These are phyloP conservation scores for Aporophyla lueneburgensis DNA, from an alignment of 2,888 invertebrate genomes.

Conservation along the genomic window DNA sequence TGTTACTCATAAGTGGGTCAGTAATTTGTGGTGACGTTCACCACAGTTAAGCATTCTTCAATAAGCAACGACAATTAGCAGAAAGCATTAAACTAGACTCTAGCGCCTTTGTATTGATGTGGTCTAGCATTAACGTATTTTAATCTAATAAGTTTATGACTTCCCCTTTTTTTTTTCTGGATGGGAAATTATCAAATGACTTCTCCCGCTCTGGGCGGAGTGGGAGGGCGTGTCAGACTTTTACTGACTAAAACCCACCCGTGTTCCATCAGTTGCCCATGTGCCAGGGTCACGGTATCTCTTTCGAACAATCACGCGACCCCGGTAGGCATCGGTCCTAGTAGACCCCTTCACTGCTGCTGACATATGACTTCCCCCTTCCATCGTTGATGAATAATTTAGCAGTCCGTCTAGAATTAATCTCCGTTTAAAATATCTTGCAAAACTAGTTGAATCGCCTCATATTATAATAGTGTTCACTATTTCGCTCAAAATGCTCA, in stretches of 20 bases:
- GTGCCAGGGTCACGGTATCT: too few species aligned
- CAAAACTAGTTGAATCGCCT: not conserved
- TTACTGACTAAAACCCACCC: too few species aligned
- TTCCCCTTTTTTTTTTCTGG: too few species aligned
- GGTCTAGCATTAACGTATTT: not conserved
- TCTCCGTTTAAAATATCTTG: not conserved
- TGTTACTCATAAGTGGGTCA: not conserved
- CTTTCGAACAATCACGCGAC: too few species aligned
- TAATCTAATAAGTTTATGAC: not conserved
- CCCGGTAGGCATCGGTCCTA: too few species aligned
- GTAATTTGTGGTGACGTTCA: not conserved
- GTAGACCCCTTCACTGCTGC: too few species aligned
- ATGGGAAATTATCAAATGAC: too few species aligned
- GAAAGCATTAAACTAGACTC: not conserved
- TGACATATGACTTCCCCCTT: not conserved
- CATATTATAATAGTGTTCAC: not conserved
- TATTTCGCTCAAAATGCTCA: not conserved
- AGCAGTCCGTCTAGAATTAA: not conserved
- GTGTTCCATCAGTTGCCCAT: too few species aligned
- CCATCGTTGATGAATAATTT: not conserved
- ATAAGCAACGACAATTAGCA: not conserved
- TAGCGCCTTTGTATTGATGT: not conserved
- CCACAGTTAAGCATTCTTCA: slow-evolving; percentile 4
- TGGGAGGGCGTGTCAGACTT: too few species aligned
- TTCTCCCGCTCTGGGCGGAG: too few species aligned